Conservation (phyloP, 2,888 invertebrate genomes). For the Hedya salicella region DNA sequence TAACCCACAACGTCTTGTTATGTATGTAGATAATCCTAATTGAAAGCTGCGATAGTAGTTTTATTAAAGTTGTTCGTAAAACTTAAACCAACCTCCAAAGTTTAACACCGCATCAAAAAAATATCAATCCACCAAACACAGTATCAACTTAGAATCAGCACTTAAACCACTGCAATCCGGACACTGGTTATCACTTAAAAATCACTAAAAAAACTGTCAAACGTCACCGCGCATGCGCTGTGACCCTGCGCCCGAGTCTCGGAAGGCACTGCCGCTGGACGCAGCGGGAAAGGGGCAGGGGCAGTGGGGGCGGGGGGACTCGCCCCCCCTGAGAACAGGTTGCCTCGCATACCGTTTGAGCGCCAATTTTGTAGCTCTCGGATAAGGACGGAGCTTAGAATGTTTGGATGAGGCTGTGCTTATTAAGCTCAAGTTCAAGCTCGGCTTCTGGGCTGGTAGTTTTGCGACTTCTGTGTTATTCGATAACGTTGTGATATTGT, state of each 20-base stretch:
- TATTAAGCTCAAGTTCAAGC: slow-evolving; percentile 21
- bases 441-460: not conserved
- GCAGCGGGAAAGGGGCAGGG: slow-evolving; percentile 40
- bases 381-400: slow-evolving; percentile 62
- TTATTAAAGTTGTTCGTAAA: slow-evolving; percentile 7
- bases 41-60: slow-evolving; percentile 25
- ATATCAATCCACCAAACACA: slow-evolving; percentile 32
- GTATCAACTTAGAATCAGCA: slow-evolving; percentile 28
- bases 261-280: slow-evolving; percentile 61
- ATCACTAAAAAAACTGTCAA: slow-evolving; percentile 38
- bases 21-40: slow-evolving; percentile 10
- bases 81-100: slow-evolving; percentile 74
- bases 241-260: slow-evolving; percentile 63
- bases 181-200: slow-evolving; percentile 51
- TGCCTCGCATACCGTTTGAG: slow-evolving; percentile 77
- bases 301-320: slow-evolving; percentile 50
- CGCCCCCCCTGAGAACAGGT: slow-evolving; percentile 74
- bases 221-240: slow-evolving; percentile 58
- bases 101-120: slow-evolving; percentile 60
- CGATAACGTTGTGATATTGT: not conserved
- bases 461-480: not conserved
- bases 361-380: slow-evolving; percentile 76
- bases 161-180: slow-evolving; percentile 76
- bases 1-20: not conserved
- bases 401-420: slow-evolving; percentile 45